These are phyloP conservation scores for Lates japonicus DNA, from an alignment of 2,797 vertebrate genomes.

Conservation along the genomic window DNA sequence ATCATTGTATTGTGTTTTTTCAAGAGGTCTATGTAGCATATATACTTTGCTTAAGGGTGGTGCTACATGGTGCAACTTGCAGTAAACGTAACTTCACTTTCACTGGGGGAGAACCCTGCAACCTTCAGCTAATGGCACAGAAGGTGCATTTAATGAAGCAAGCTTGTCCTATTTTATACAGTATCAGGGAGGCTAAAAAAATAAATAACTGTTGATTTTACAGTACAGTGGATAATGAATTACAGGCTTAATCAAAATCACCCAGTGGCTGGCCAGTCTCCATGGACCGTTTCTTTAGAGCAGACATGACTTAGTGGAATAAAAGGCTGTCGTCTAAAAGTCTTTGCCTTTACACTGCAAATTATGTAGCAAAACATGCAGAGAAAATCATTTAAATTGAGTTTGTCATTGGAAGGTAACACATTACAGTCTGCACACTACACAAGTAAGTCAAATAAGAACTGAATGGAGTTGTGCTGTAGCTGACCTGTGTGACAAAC, in stretches of 20 bases:
- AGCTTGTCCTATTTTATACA: constrained; percentile 16
- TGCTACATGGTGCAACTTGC: background rate
- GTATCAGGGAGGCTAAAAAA: background rate
- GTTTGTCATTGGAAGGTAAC: constrained; percentile 12
- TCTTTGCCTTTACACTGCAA: background rate
- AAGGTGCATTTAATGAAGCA: background rate
- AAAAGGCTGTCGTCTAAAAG: constrained; percentile 14
- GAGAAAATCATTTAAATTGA: background rate
- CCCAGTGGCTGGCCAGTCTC: constrained; percentile 1
- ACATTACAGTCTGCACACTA: background rate
- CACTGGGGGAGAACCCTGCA: background rate
- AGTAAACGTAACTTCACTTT: constrained; percentile 8
- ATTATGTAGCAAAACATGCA: background rate
- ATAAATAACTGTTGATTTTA: background rate
- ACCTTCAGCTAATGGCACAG: constrained; percentile 6
- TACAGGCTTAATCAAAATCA: constrained; percentile 33
- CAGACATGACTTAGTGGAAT: constrained; percentile 13
- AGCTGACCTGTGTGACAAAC: constrained; percentile 1
- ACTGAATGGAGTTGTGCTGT: background rate
- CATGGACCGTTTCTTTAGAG: constrained; percentile 23
- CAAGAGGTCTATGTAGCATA: background rate
- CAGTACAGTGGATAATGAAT: constrained; percentile 20
- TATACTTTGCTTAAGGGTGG: background rate
- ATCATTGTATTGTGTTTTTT: constrained; percentile 9
- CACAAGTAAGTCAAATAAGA: constrained; percentile 6